Conservation (phyloP, 1,140 invertebrate species). For the Scaptomyza hsui region DNA sequence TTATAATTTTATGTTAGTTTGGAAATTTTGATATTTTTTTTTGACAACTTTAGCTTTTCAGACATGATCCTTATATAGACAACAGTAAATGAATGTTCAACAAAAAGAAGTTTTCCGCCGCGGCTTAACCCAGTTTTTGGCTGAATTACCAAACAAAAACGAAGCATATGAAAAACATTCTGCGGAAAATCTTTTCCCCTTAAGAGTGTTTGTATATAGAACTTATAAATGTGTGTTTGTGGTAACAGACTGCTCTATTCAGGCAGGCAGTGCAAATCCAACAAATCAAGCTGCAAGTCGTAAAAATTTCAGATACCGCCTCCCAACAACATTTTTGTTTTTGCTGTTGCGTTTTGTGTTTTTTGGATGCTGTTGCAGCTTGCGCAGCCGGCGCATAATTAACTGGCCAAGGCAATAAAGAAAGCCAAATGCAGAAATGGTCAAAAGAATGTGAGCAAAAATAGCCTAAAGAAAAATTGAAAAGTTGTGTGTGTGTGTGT, state of each 20-base stretch:
- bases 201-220: too few species aligned
- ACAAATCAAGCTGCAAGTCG: slow-evolving; percentile 28
- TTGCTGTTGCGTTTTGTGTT: slow-evolving; percentile 14
- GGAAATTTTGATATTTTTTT: too few species aligned
- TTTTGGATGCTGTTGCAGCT: neutral
- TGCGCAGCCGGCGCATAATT: slow-evolving; percentile 42
- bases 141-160: too few species aligned
- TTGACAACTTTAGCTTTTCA: too few species aligned
- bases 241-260: slow-evolving; percentile 9
- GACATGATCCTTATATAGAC: too few species aligned
- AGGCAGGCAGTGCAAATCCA: slow-evolving; percentile 1
- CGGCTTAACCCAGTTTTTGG: too few species aligned
- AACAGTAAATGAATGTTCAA: too few species aligned
- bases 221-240: neutral
- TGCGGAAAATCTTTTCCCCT: too few species aligned
- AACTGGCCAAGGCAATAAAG: slow-evolving; percentile 18
- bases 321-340: neutral
- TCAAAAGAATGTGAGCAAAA: slow-evolving; percentile 11
- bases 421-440: slow-evolving; percentile 4
- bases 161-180: too few species aligned
- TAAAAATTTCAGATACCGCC: slow-evolving; percentile 13
- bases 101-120: too few species aligned
- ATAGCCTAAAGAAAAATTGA: slow-evolving; percentile 16
- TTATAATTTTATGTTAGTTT: too few species aligned
- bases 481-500: neutral